Evolutionary conservation across 1,140 invertebrate genomes (phyloP).

Genomic region (Drosophila melanica): DNA sequence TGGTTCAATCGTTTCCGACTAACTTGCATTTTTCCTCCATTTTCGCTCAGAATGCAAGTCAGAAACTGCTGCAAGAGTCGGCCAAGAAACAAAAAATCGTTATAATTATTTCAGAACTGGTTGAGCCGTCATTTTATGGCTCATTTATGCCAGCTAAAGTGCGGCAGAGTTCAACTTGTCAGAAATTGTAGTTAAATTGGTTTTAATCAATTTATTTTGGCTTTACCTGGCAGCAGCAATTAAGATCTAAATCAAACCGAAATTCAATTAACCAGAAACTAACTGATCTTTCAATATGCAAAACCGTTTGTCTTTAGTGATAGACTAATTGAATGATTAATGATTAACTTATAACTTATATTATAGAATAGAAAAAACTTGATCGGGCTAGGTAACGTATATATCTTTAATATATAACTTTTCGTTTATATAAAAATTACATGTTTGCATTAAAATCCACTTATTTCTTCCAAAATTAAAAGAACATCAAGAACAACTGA

Average conservation of each 20-base stretch:
- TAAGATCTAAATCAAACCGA: neutral
- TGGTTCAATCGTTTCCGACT: neutral
- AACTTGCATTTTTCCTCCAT: neutral
- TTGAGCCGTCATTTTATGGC: constrained; percentile 61
- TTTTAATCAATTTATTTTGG: constrained; percentile 52
- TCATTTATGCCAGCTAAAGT: constrained; percentile 63
- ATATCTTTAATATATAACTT: neutral
- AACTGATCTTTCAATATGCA: too few species aligned
- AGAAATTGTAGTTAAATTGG: constrained; percentile 25
- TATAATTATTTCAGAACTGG: constrained; percentile 53
- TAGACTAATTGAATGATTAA: too few species aligned
- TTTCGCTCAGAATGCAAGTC: constrained; percentile 27
- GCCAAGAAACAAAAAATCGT: constrained; percentile 23
- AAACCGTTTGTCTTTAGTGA: too few species aligned
- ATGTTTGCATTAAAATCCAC: constrained; percentile 2
- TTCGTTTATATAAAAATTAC: neutral
- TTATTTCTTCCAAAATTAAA: constrained; percentile 9
- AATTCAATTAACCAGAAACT: neutral
- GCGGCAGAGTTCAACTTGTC: constrained; percentile 29
- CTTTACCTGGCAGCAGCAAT: neutral
- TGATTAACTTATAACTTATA: too few species aligned
- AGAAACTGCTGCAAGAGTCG: constrained; percentile 10
- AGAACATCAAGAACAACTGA: constrained; percentile 10
- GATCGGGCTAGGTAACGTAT: too few species aligned
- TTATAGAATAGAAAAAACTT: too few species aligned